phyloP scores from a whole-genome alignment of 2,797 vertebrate species.

The Pteronotus mesoamericanus region DNA sequence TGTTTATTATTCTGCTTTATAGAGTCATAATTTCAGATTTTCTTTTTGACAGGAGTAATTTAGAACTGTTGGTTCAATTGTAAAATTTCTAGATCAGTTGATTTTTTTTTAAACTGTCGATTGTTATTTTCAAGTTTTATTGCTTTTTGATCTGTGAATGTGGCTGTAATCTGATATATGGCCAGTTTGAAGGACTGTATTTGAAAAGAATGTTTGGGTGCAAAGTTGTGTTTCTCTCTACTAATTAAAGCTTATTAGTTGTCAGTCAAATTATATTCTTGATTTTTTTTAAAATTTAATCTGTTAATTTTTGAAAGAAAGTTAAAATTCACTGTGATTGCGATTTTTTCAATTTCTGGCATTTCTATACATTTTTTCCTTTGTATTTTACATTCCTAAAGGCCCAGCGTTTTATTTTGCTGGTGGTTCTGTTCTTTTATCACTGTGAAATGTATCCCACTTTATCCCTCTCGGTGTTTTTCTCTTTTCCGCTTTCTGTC shows the following conservation, averaged over 20 bases:
- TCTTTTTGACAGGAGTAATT: neutral
- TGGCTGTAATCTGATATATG: neutral
- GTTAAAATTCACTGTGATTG: neutral
- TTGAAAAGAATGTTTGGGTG: neutral
- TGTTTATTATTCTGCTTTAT: neutral
- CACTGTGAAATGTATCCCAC: neutral
- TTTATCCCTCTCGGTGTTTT: neutral
- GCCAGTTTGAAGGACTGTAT: neutral
- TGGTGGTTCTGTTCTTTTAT: neutral
- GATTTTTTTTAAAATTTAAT: neutral
- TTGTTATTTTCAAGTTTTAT: neutral
- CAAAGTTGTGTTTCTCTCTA: neutral
- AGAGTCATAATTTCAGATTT: neutral
- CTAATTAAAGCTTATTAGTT: neutral
- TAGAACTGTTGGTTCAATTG: constrained; percentile 9
- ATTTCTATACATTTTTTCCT: neutral
- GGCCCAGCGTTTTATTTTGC: neutral
- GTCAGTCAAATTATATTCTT: neutral
- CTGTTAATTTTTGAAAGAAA: constrained; percentile 17
- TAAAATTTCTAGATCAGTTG: neutral
- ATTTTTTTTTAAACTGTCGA: neutral
- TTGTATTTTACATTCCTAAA: neutral
- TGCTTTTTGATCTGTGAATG: neutral
- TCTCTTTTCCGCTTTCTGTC: neutral
- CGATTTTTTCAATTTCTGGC: neutral